Evolutionary conservation across 2,797 vertebrate species (phyloP).

Genomic region (Myotis findleyi): DNA sequence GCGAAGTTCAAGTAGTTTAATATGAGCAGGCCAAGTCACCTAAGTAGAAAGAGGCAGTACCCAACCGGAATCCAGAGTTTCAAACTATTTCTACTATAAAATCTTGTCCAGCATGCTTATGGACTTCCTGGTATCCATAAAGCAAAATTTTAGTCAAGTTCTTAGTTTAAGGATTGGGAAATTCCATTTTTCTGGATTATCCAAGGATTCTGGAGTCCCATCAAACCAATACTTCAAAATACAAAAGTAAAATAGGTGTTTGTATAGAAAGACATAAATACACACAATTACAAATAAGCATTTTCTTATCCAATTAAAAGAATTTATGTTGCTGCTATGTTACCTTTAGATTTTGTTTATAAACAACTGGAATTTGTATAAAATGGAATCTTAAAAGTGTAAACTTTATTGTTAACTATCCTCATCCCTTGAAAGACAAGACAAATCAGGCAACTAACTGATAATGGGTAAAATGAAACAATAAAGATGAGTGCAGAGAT

Average conservation of each 20-base stretch:
- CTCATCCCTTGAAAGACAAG: constrained; percentile 35
- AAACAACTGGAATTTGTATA: background rate
- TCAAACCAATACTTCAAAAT: constrained; percentile 56
- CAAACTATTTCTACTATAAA: constrained; percentile 3
- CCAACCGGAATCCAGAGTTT: background rate
- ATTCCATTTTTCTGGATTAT: constrained; percentile 35
- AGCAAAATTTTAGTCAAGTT: constrained; percentile 47
- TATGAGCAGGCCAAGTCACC: background rate
- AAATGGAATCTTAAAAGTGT: constrained; percentile 42
- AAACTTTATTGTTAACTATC: background rate
- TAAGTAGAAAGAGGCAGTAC: background rate
- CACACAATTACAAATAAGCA: background rate
- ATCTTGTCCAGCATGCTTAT: background rate
- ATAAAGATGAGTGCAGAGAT: constrained; percentile 26
- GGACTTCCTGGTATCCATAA: background rate
- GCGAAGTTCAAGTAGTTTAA: constrained; percentile 45
- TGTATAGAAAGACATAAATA: constrained; percentile 12
- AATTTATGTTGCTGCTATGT: background rate
- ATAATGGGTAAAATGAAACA: constrained; percentile 60
- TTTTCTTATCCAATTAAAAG: constrained; percentile 38
- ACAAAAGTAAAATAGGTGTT: background rate
- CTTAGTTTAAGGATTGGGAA: background rate
- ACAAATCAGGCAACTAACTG: constrained; percentile 36
- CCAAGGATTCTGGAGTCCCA: background rate
- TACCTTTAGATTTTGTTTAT: background rate